Evolutionary conservation across 2,113 vertebrate species (phyloP).

Genomic region (Mirza zaza): DNA sequence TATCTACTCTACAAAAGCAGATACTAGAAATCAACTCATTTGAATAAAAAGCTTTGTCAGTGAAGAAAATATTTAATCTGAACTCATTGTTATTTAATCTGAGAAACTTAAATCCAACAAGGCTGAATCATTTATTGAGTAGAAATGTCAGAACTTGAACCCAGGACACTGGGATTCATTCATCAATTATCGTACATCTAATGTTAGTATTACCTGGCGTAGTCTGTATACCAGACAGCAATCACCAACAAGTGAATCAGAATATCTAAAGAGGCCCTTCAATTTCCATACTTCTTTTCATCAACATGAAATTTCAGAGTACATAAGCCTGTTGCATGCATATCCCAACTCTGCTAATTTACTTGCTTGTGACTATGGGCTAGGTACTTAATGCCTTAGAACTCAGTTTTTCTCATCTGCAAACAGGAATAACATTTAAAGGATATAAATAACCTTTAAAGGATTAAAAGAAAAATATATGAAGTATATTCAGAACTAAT

Average conservation of each 20-base stretch:
- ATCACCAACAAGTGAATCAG: not conserved
- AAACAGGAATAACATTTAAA: not conserved
- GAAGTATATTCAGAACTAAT: not conserved
- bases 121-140: not conserved
- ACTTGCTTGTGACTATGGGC: not conserved
- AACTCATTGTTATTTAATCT: not conserved
- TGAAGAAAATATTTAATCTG: not conserved
- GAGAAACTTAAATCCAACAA: not conserved
- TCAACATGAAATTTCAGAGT: not conserved
- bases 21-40: slow-evolving; percentile 18
- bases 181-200: not conserved
- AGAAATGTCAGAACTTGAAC: not conserved
- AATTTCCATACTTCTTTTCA: not conserved
- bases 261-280: not conserved
- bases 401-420: not conserved
- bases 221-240: not conserved
- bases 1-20: not conserved
- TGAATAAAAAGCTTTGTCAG: not conserved
- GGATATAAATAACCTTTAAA: not conserved
- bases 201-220: not conserved
- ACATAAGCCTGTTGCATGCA: not conserved
- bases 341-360: not conserved
- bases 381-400: not conserved
- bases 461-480: not conserved
- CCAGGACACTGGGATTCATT: not conserved